phyloP scores from a whole-genome alignment of 1,140 invertebrate genomes.

The Hyphantria cunea region DNA sequence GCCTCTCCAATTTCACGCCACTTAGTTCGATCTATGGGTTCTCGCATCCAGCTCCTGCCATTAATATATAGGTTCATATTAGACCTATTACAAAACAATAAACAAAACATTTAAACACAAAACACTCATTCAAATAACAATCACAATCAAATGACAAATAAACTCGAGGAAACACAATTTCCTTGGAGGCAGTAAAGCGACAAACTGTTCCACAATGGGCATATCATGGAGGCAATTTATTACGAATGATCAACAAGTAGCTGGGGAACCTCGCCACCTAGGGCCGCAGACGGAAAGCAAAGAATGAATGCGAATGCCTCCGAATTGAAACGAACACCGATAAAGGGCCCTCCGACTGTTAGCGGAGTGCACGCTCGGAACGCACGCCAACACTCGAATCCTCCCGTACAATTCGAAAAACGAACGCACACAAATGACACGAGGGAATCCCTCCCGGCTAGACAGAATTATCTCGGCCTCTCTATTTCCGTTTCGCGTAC shows the following conservation, averaged over 20 bases:
- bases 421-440: constrained; percentile 78
- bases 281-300: constrained; percentile 60
- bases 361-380: constrained; percentile 43
- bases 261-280: constrained; percentile 68
- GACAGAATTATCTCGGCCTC: constrained; percentile 77
- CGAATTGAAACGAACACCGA: constrained; percentile 42
- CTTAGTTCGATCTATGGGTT: too few relatives aligned
- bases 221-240: constrained; percentile 79
- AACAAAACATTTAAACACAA: constrained; percentile 2
- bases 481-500: constrained; percentile 80
- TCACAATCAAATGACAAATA: constrained; percentile 66
- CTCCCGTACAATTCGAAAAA: constrained; percentile 69
- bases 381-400: constrained; percentile 68
- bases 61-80: too few relatives aligned
- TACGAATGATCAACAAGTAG: constrained; percentile 81
- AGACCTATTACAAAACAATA: too few relatives aligned
- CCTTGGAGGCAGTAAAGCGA: constrained; percentile 76
- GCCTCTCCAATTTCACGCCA: too few relatives aligned
- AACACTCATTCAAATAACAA: constrained; percentile 21
- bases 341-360: constrained; percentile 50
- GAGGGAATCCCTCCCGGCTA: constrained; percentile 79
- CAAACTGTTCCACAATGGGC: constrained; percentile 79
- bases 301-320: constrained; percentile 58
- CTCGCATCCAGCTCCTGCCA: too few relatives aligned
- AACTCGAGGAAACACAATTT: constrained; percentile 78